These are phyloP conservation scores for Henicopernis longicauda DNA, from an alignment of 2,113 vertebrate species.

Conservation along the genomic window DNA sequence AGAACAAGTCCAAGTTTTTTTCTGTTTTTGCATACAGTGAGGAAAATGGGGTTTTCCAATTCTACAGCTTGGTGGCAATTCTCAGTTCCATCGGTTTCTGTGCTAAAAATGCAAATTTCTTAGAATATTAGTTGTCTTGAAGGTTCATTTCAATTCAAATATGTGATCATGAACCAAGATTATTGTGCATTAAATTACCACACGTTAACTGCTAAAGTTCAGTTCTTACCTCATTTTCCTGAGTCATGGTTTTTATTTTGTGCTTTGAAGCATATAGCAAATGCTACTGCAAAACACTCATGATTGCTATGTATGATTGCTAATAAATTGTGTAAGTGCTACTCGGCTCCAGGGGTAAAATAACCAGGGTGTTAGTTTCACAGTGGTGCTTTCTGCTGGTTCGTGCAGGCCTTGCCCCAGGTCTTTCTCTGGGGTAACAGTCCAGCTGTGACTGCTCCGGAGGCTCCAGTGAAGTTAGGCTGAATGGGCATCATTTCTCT, in stretches of 20 bases:
- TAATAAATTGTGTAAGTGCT: background rate
- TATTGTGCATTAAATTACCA: background rate
- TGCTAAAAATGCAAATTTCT: background rate
- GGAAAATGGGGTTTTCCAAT: background rate
- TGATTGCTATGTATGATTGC: background rate
- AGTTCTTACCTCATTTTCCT: background rate
- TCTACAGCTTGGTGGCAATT: background rate
- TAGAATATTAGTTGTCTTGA: background rate
- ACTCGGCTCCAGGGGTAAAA: background rate
- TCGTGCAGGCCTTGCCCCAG: background rate
- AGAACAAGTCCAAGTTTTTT: background rate
- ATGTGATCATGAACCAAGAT: background rate
- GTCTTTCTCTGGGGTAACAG: fast-evolving
- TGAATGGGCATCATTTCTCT: background rate
- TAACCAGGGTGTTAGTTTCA: background rate
- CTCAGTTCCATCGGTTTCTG: background rate
- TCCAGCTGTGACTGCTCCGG: background rate
- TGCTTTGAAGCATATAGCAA: background rate
- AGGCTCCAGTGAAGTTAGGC: background rate
- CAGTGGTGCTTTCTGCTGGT: background rate
- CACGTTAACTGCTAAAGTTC: background rate
- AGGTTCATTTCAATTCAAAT: background rate
- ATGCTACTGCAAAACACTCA: background rate
- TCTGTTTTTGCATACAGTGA: background rate
- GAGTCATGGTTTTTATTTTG: background rate